A percentile compares a stretch with the other conserved stretches of the same genome.
phyloP scores from a whole-genome alignment of 2,888 invertebrate species.

The Agonopterix alstromeriana region DNA sequence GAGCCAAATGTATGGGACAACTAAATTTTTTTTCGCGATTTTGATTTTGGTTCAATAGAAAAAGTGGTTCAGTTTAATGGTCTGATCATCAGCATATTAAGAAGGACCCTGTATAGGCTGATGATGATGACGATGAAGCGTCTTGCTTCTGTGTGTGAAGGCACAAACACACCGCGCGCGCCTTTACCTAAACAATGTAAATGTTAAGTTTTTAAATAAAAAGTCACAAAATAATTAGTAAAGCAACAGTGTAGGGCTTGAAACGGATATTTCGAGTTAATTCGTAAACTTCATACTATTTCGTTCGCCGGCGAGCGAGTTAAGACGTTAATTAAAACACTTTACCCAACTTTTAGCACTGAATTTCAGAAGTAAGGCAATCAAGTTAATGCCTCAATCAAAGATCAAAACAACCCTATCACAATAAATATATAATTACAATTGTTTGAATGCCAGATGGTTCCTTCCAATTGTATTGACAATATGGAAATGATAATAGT shows the following conservation, averaged over 20 bases:
- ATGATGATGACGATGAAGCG: no score
- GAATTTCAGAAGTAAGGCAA: slow-evolving; percentile 70
- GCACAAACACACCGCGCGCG: no score
- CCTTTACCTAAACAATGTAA: no score
- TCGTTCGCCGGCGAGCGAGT: slow-evolving; percentile 50
- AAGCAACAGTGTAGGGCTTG: slow-evolving; percentile 42
- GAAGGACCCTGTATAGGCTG: no score
- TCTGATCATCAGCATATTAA: no score
- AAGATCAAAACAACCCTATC: slow-evolving; percentile 68
- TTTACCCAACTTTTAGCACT: slow-evolving; percentile 69
- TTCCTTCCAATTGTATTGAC: slow-evolving; percentile 2
- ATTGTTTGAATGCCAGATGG: slow-evolving; percentile 29
- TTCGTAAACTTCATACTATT: slow-evolving; percentile 69
- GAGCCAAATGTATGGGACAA: no score
- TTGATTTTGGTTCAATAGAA: no score
- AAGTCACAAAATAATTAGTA: slow-evolving; percentile 29
- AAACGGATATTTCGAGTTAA: slow-evolving; percentile 65
- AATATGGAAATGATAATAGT: no score
- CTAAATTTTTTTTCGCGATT: no score
- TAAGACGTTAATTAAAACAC: slow-evolving; percentile 73
- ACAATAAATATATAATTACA: slow-evolving; percentile 54
- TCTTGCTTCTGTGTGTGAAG: no score
- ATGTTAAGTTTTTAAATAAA: no score
- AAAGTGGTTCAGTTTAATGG: no score
- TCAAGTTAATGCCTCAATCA: slow-evolving; percentile 70